phyloP scores from a whole-genome alignment of 2,888 invertebrate genomes.

The Lasioglossum oenotherae region DNA sequence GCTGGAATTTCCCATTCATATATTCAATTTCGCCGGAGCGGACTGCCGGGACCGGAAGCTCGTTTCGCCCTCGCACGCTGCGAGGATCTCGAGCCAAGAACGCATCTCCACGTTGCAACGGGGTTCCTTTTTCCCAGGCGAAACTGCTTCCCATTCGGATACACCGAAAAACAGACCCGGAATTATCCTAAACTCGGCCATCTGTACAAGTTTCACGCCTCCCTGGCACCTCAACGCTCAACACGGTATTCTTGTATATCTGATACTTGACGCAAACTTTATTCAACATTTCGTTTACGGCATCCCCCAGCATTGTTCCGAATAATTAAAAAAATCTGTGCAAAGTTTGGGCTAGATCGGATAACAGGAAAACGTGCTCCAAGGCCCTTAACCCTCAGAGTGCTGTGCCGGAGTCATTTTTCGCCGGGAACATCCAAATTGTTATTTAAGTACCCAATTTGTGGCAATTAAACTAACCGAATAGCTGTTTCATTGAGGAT shows the following conservation, averaged over 20 bases:
- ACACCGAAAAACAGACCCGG: not conserved
- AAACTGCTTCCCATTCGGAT: not conserved
- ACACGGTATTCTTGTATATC: not conserved
- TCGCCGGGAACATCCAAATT: no score
- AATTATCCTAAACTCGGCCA: not conserved
- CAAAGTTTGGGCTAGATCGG: no score
- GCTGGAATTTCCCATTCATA: conserved; percentile 66
- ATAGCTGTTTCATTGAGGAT: no score
- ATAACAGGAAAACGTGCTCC: no score
- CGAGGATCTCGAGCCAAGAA: conserved; percentile 34
- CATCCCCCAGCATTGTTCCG: no score
- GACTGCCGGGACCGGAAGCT: conserved; percentile 50
- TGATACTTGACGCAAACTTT: no score
- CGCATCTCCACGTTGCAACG: not conserved
- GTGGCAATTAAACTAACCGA: no score
- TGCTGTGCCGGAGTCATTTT: no score
- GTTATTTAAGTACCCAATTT: no score
- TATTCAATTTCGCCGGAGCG: conserved; percentile 66
- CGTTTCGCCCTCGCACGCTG: conserved; percentile 35
- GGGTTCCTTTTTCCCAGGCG: not conserved
- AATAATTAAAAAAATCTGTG: no score
- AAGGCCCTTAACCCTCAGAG: no score
- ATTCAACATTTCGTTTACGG: no score
- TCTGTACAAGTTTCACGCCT: not conserved
- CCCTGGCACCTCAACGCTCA: not conserved